Base-by-base conservation (phyloP, 2,113 vertebrate species). In the Hymenochirus boettgeri region DNA sequence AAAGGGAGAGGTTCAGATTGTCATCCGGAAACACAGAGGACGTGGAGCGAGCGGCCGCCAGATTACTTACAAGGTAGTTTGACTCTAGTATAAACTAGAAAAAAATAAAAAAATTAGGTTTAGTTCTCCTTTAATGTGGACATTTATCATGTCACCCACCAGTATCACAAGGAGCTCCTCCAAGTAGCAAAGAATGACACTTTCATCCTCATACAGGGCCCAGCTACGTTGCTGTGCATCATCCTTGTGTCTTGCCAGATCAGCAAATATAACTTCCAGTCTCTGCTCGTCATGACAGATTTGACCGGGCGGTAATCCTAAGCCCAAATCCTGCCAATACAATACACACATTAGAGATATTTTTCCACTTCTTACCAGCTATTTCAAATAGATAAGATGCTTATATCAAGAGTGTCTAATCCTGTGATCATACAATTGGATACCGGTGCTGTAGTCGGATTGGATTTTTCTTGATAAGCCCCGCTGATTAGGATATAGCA, bases 201-300 rank as follows among this genome's bases (percentile, higher is more conserved):
- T 83, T 72, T 91, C 87, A 0, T 91, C 89, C 60, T 91, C 89
- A 0, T 91, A 90, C 37, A 91, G 82, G 0, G 89, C 89, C 89
- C 89, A 89, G 84, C 96, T 98, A 8, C 96, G 92, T 82, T 99
- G 96, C 83, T 99, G 96, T 2, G 96, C 90, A 1, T 99, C 96
- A 0, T 97, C 95, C 42, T 95, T 88, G 74, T 93, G 90, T 33
- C 89, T 87, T 18, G 92, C 85, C 72, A 99, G 82, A 78, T 99
- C 96, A 1, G 85, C 72, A 2, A 99, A 97, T 80, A 99, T 99
- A 73, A 98, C 96, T 73, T 97, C 93, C 77, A 99, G 83, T 11
- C 96, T 85, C 84, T 96, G 92, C 70, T 98, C 93, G 0, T 99
- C 96, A 0, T 98, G 95, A 79, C 94, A 98, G 76, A 97, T 86